Conservation (phyloP, 2,888 invertebrate genomes). For the Dascillus cervinus region DNA sequence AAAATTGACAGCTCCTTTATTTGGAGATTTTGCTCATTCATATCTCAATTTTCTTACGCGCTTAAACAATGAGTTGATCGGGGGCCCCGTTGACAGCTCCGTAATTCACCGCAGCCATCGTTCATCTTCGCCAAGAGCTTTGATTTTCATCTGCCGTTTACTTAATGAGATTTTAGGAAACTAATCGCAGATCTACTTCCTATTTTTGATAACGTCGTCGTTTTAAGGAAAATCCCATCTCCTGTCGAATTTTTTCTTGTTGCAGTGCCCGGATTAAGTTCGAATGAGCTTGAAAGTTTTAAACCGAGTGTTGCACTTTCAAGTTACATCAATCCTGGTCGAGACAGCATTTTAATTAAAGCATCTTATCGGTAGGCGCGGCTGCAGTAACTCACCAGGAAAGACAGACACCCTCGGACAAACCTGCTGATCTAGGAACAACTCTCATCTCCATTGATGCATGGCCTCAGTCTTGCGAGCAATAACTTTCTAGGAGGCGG, state of each 20-base stretch:
- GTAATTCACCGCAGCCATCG: slow-evolving; percentile 38
- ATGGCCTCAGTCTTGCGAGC: too few species aligned
- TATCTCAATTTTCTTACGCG: slow-evolving; percentile 41
- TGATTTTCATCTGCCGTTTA: slow-evolving; percentile 39
- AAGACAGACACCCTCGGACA: slow-evolving; percentile 41
- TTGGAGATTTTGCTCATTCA: slow-evolving; percentile 43
- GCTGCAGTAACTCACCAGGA: slow-evolving; percentile 42
- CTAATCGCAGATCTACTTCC: too few species aligned
- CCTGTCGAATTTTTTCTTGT: too few species aligned
- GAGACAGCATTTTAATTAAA: slow-evolving; percentile 48
- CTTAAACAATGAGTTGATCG: slow-evolving; percentile 37
- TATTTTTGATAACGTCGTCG: too few species aligned
- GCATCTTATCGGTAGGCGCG: slow-evolving; percentile 46
- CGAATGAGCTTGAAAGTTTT: too few species aligned
- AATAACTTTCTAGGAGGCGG: too few species aligned
- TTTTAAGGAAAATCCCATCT: too few species aligned
- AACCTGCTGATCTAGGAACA: slow-evolving; percentile 44
- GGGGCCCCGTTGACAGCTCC: slow-evolving; percentile 35
- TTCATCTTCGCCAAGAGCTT: slow-evolving; percentile 37
- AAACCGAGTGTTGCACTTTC: slow-evolving; percentile 19
- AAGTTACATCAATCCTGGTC: slow-evolving; percentile 41
- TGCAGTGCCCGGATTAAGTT: too few species aligned
- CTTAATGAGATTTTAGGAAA: slow-evolving; percentile 42
- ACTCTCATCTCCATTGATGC: slow-evolving; percentile 43
- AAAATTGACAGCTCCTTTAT: slow-evolving; percentile 44